Base-by-base conservation (phyloP, 2,113 vertebrate genomes). In the Sceloporus undulatus region DNA sequence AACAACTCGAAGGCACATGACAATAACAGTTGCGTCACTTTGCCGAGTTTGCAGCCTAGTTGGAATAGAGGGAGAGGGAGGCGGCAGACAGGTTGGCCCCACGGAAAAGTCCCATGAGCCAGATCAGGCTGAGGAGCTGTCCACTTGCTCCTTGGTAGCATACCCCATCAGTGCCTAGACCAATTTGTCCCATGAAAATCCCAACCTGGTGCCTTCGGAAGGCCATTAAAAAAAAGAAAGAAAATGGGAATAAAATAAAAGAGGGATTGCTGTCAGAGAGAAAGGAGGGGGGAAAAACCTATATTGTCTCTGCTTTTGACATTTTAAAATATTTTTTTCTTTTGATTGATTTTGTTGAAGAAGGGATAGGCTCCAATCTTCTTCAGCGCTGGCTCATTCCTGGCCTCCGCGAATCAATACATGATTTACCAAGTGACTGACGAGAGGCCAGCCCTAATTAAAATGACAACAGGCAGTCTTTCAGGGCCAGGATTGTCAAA, bases 401-500 rank as follows among this genome's bases (percentile, higher is more conserved):
- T 94, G 89, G 85, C 71, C 92, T 93, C 48, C 90, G 88, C 88
- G 92, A 92, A 96, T 97, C 96, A 95, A 94, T 97, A 95, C 82
- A 92, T 95, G 95, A 97, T 96, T 96, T 97, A 94, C 96, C 95
- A 95, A 94, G 92, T 95, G 94, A 94, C 95, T 94, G 96, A 95
- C 91, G 93, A 96, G 82, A 91, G 85, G 89, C 90, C 93, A 95
- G 90, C 94, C 94, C 92, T 96, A 94, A 96, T 97, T 96, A 96
- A 97, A 96, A 94, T 96, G 94, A 96, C 94, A 94, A 87, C 85
- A 85, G 90, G 87, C 27, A 1, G 94, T 87, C 95, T 93, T 93
- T 48, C 87, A 88, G 89, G 78, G 92, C 91, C 92, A 89, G 95
- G 93, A 91, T 95, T 95, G 91, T 95, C 96, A 93, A 96, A 96